Evolutionary conservation across 2,888 invertebrate genomes (phyloP).

Genomic region (Megamerina dolium): DNA sequence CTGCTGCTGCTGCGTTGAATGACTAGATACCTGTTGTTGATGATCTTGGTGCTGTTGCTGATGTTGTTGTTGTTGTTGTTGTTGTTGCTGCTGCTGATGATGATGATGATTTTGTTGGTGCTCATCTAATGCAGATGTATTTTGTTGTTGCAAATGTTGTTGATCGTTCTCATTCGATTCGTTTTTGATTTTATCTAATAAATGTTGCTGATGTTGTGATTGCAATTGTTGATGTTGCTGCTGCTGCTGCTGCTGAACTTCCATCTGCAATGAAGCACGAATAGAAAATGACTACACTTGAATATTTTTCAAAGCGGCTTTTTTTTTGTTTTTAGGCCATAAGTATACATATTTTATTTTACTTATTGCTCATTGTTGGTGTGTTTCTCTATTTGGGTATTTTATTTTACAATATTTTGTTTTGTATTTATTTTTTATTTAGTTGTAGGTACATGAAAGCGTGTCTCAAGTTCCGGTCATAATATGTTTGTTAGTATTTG

Average conservation of each 20-base stretch:
- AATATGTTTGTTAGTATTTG: not conserved
- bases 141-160: constrained; percentile 25
- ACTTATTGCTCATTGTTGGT: not conserved
- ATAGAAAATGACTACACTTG: constrained; percentile 33
- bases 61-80: constrained; percentile 18
- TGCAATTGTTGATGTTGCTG: constrained; percentile 29
- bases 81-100: constrained; percentile 24
- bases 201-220: constrained; percentile 31
- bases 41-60: constrained; percentile 27
- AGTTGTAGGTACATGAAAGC: constrained; percentile 6
- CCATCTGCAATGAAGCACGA: constrained; percentile 44
- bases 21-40: constrained; percentile 21
- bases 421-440: not conserved
- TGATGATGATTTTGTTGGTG: constrained; percentile 19
- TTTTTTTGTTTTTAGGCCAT: not conserved
- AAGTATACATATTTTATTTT: not conserved
- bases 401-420: not conserved
- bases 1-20: constrained; percentile 7
- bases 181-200: constrained; percentile 38
- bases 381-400: constrained; percentile 1
- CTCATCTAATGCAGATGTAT: constrained; percentile 8
- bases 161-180: constrained; percentile 32
- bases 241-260: constrained; percentile 38
- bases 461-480: constrained; percentile 16
- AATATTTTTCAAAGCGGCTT: no score